Evolutionary conservation across 2,888 invertebrate genomes (phyloP), one percentile per base, ranked within the genome.

Genomic region (Drosophila paracracens): DNA sequence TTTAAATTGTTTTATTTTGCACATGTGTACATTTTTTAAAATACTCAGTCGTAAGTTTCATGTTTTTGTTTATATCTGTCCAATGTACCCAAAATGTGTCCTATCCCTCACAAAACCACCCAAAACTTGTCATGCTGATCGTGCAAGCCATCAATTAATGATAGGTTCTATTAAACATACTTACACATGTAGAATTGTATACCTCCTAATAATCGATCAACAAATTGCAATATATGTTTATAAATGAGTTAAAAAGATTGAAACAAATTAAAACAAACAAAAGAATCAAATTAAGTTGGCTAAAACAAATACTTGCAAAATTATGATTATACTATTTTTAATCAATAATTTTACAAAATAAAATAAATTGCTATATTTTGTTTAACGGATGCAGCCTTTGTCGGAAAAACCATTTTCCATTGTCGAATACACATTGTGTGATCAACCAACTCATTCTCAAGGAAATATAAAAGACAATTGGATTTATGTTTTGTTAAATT

Each of bases 401-500:
- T 18, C 13, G 27, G 16, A 27, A 10, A 29, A 11, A 29, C 18
- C 1, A 21, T 13, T 46, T 6, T 31, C 29, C 10, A 29, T 11
- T n/a, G 5, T 6, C 29, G 18, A 51, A 51, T 6, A 31, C 18
- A 31, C 6, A 6, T 6, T 51, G n/a, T 13, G 18, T 31, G 51
- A 31, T 18, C 16, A 2, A 10, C 35, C 21, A 16, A 5, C 4
- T 35, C 16, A 29, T n/a, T 25, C 29, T 1, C 7, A 50, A 13
- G 10, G 11, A 18, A 10, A 57, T 51, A 25, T 13, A 0, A 69
- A 27, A 57, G 11, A 36, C 51, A 51, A 8, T 13, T 33, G 16
- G 11, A 38, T 51, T 52, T 52, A 98, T 98, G 92, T n/a, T 52
- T 60, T 29, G 21, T 18, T 18, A 25, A 74, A 76, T 57, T 70